Evolutionary conservation across 2,113 vertebrate species (phyloP).

Genomic region (Ailurus styani): DNA sequence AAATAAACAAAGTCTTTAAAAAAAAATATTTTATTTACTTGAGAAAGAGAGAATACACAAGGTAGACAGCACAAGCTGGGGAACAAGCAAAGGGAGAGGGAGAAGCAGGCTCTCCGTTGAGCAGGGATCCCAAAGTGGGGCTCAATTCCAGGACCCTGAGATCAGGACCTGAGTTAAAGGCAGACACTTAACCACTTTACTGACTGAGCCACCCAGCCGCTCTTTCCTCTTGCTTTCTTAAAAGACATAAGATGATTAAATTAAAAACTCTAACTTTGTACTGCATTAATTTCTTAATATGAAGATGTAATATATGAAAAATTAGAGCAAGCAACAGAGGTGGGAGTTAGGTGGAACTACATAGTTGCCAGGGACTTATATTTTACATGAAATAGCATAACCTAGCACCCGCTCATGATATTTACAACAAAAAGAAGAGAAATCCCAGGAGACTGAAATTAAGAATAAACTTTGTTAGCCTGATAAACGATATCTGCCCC

Average conservation of each 20-base stretch:
- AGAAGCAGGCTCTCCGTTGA: too few species aligned
- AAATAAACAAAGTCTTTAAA: not conserved
- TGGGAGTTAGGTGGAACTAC: not conserved
- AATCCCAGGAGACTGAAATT: not conserved
- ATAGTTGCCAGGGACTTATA: not conserved
- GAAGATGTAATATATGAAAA: not conserved
- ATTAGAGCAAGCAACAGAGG: not conserved
- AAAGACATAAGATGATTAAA: not conserved
- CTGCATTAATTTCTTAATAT: not conserved
- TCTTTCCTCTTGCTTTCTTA: not conserved
- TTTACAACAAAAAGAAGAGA: constrained; percentile 14
- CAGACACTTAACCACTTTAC: too few species aligned
- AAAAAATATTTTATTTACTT: not conserved
- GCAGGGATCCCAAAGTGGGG: too few species aligned
- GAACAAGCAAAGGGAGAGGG: too few species aligned
- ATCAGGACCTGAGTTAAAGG: too few species aligned
- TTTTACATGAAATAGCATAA: not conserved
- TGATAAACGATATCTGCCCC: not conserved
- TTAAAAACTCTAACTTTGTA: not conserved
- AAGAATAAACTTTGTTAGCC: not conserved
- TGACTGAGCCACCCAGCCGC: too few species aligned
- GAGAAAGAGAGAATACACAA: not conserved
- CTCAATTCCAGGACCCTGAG: too few species aligned
- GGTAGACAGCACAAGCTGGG: not conserved
- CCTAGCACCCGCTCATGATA: not conserved